These are phyloP conservation scores for Cerastoderma edule DNA, from an alignment of 2,888 invertebrate species.

Conservation along the genomic window DNA sequence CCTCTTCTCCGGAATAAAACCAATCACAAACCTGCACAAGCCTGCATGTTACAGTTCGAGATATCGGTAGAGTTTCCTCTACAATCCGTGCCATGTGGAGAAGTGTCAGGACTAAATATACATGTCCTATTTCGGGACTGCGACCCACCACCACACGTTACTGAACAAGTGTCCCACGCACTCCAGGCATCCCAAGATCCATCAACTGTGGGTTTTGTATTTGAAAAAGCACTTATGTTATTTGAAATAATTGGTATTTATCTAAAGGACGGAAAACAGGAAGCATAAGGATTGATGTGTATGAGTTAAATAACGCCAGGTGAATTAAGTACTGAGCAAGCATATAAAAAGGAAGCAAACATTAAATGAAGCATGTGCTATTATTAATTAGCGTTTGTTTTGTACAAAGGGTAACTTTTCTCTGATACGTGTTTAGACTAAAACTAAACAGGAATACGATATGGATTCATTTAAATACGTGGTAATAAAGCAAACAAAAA, in stretches of 20 bases:
- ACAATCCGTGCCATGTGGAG: constrained; percentile 69
- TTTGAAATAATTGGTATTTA: not conserved
- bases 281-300: not conserved
- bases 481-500: too few relatives aligned
- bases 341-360: not conserved
- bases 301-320: not conserved
- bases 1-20: not conserved
- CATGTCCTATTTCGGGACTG: constrained; percentile 64
- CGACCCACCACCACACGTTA: constrained; percentile 74
- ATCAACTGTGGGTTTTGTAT: constrained; percentile 61
- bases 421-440: too few relatives aligned
- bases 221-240: not conserved
- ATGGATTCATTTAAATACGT: too few relatives aligned
- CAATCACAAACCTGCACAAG: constrained; percentile 20
- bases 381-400: too few relatives aligned
- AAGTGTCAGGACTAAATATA: constrained; percentile 57
- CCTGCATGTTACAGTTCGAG: not conserved
- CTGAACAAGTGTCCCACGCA: constrained; percentile 70
- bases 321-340: not conserved
- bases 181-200: constrained; percentile 70
- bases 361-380: not conserved
- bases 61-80: constrained; percentile 46
- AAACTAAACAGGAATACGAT: too few relatives aligned
- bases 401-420: too few relatives aligned
- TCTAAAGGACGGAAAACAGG: not conserved